Evolutionary conservation across 2,888 invertebrate species (phyloP), one percentile per base, ranked within the genome.

Genomic region (Anagyrus pseudococci): DNA sequence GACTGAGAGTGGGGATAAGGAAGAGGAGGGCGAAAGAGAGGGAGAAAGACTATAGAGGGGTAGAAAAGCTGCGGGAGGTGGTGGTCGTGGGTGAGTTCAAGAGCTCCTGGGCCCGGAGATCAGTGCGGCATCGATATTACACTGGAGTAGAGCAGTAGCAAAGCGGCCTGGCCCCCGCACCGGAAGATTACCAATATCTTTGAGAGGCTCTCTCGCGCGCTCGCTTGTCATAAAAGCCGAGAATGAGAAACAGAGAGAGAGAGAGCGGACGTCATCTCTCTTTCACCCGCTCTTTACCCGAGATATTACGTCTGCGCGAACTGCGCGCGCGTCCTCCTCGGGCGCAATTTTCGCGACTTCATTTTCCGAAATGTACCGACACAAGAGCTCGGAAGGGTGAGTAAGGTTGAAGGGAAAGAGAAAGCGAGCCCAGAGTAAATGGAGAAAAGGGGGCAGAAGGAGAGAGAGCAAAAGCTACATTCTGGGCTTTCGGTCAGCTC

Each of bases 151-250:
- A 7, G 8, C 29, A 17, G 13, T n/a, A n/a, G n/a, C n/a, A n/a
- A 17, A 15, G 13, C 47, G 1, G 8, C 23, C 22, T 15, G 8
- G 8, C 48, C 29, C 29, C 10, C 10, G 29, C 29, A 10, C 73
- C 70, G 70, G 73, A 79, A 80, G 80, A 79, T 79, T 79, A 80
- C 80, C 79, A 80, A 80, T 80, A 80, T 80, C 79, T 77, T 79
- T 79, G 79, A 79, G 78, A 78, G 79, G 47, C 47, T 17, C 76
- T 77, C 37, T 37, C 37, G n/a, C 43, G 6, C 19, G n/a, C 4
- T 43, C 19, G 6, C 4, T 4, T 15, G 43, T 79, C 79, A 78
- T 80, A 80, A 80, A 80, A 78, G 78, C 77, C 77, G 76, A 19
- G 40, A 7, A 29, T 4, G 29, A 7, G 10, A 4, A 29, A 10